Evolutionary conservation across 2,113 vertebrate species (phyloP).

Genomic region (Hipposideros armiger): DNA sequence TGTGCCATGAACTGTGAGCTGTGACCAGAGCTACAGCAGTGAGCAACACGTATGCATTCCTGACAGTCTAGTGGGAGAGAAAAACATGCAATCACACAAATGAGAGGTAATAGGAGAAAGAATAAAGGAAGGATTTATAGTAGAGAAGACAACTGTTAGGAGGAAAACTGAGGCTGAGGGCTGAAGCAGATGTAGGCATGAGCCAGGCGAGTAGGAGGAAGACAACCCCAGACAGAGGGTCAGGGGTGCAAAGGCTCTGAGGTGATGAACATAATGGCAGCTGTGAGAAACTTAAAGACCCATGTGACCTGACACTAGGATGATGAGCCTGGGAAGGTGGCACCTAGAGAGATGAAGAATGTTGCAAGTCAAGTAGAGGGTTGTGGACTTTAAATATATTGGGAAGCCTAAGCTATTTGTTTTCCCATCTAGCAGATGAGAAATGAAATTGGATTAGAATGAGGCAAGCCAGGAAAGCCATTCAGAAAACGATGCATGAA

Average conservation of each 20-base stretch:
- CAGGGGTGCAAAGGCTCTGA: background rate
- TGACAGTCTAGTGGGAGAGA: no score
- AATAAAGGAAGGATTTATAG: background rate
- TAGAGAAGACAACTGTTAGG: background rate
- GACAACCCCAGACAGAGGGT: accelerated
- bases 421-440: background rate
- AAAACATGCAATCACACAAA: accelerated
- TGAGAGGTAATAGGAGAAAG: background rate
- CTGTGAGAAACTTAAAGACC: background rate
- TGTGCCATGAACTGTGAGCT: background rate
- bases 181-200: accelerated
- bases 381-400: background rate
- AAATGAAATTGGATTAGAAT: background rate
- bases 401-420: background rate
- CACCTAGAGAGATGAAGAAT: accelerated
- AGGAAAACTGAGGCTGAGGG: background rate
- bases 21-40: accelerated
- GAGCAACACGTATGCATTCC: background rate
- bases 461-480: background rate
- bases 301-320: background rate
- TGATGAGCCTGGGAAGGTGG: background rate
- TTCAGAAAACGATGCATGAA: background rate
- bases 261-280: accelerated
- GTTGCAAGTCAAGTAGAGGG: accelerated
- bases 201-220: background rate